phyloP scores from a whole-genome alignment of 2,888 invertebrate species.

The Drosophila atripex region DNA sequence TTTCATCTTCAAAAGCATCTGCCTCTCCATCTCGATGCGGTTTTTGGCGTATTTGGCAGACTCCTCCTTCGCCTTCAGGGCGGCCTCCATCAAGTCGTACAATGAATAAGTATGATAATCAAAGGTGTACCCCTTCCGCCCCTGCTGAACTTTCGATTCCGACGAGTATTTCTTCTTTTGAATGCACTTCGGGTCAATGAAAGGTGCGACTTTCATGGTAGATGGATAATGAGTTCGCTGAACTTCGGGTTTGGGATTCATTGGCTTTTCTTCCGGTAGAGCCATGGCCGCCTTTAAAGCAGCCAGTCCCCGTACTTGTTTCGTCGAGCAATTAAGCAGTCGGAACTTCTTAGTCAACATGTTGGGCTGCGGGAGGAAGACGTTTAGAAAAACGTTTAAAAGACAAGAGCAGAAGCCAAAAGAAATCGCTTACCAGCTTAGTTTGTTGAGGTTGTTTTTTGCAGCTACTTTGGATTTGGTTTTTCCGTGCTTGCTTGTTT shows the following conservation, averaged over 20 bases:
- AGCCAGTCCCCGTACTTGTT: constrained; percentile 1
- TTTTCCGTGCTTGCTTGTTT: constrained; percentile 6
- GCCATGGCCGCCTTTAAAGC: constrained; percentile 1
- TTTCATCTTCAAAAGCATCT: neutral
- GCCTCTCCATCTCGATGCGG: neutral
- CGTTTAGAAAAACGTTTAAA: neutral
- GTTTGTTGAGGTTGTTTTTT: constrained; percentile 13
- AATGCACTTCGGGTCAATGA: constrained; percentile 7
- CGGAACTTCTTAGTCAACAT: constrained; percentile 4
- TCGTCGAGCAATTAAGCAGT: constrained; percentile 5
- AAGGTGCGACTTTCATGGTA: constrained; percentile 7
- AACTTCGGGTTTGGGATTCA: constrained; percentile 10
- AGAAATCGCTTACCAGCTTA: constrained; percentile 20
- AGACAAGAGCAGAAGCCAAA: neutral
- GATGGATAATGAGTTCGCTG: neutral
- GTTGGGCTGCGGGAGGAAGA: neutral
- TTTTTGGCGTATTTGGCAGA: constrained; percentile 1
- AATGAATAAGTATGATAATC: constrained; percentile 25
- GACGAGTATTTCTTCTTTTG: neutral
- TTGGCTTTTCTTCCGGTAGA: constrained; percentile 7
- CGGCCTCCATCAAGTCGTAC: constrained; percentile 19
- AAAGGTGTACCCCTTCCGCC: neutral
- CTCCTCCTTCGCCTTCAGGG: neutral
- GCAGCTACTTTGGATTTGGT: constrained; percentile 6
- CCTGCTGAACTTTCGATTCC: neutral